Evolutionary conservation across 2,888 invertebrate species (phyloP).

Genomic region (Thymelicus sylvestris): DNA sequence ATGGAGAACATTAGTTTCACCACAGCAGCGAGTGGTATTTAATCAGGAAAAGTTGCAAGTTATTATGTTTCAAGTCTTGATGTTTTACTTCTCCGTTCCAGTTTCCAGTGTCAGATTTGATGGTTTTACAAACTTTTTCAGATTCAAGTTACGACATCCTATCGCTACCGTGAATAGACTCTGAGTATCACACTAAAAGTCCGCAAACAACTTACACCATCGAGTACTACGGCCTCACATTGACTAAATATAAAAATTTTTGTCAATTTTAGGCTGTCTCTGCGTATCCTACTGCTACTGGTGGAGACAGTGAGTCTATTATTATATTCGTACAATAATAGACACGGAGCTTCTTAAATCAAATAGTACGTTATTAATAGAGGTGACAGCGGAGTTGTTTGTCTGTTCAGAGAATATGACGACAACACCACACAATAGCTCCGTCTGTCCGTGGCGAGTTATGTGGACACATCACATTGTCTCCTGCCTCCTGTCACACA

Average conservation of each 20-base stretch:
- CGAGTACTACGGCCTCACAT: not conserved
- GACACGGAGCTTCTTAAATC: constrained; percentile 10
- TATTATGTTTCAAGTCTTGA: no score
- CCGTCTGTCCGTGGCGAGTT: constrained; percentile 1
- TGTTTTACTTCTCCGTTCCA: no score
- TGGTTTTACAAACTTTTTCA: no score
- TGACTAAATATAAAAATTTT: not conserved
- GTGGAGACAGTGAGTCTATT: not conserved
- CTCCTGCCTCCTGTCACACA: not conserved
- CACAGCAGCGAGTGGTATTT: no score
- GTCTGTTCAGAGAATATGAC: constrained; percentile 15
- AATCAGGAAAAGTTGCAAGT: no score
- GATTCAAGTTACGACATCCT: no score
- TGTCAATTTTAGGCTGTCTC: not conserved
- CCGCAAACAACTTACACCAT: no score
- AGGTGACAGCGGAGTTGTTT: constrained; percentile 34
- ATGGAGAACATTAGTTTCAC: no score
- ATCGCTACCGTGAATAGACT: no score
- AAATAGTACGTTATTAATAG: constrained; percentile 38
- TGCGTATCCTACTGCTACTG: not conserved
- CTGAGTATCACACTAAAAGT: no score
- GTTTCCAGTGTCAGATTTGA: no score
- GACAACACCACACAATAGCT: constrained; percentile 4
- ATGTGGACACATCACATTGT: constrained; percentile 1
- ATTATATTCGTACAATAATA: constrained; percentile 9